A percentile compares a stretch with the other conserved stretches of the same genome.
Evolutionary conservation across 1,140 invertebrate genomes (phyloP).

Genomic region (Bombus confusus): DNA sequence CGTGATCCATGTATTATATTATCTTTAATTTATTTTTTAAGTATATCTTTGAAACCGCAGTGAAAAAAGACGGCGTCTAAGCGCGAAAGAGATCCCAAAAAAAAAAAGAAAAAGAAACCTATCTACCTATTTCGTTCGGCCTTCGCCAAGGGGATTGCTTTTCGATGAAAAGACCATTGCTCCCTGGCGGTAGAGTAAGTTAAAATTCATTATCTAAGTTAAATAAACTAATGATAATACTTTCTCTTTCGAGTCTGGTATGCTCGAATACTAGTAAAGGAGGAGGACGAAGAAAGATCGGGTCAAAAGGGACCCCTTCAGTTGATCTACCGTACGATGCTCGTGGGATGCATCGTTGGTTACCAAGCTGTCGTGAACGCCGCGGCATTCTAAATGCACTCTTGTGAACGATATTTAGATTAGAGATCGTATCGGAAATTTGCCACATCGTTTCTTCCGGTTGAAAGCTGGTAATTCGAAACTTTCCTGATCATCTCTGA

Average conservation of each 20-base stretch:
- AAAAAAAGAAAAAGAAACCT: constrained; percentile 1
- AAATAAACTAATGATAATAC: constrained; percentile 69
- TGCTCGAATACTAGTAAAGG: constrained; percentile 57
- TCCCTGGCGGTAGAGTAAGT: constrained; percentile 19
- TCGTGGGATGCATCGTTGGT: constrained; percentile 4
- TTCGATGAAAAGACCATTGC: not conserved
- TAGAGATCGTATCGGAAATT: constrained; percentile 7
- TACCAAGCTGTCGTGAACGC: constrained; percentile 34
- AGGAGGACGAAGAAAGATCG: constrained; percentile 50
- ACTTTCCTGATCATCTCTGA: too few relatives aligned
- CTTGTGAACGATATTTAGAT: constrained; percentile 14
- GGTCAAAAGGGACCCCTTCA: constrained; percentile 68
- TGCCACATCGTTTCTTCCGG: not conserved
- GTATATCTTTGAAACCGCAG: constrained; percentile 45
- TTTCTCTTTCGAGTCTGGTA: constrained; percentile 52
- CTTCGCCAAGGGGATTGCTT: not conserved
- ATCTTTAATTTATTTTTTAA: constrained; percentile 20
- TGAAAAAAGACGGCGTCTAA: constrained; percentile 27
- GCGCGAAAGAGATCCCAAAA: not conserved
- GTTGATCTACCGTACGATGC: constrained; percentile 22
- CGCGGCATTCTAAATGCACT: constrained; percentile 53
- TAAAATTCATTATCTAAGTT: constrained; percentile 46
- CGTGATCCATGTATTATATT: not conserved
- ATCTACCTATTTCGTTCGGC: constrained; percentile 25
- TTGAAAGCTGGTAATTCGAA: not conserved